A percentile compares a stretch with the other conserved stretches of the same genome.
phyloP scores from a whole-genome alignment of 2,888 invertebrate species.

The Amphiduros pacificus region DNA sequence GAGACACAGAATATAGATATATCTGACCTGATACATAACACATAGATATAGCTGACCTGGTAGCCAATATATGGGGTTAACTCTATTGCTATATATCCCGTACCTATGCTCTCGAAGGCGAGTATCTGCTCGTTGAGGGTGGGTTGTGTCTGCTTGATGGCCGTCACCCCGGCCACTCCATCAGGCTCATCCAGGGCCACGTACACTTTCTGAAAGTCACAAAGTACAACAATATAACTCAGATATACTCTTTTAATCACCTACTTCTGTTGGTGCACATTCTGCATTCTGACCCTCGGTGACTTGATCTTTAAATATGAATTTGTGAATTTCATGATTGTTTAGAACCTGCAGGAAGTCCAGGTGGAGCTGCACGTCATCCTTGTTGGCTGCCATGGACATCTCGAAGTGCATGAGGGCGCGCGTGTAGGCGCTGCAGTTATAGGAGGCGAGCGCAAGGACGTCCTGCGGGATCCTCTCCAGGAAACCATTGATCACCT shows the following conservation, averaged over 20 bases:
- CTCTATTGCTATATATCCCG: no score
- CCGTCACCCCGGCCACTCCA: constrained; percentile 78
- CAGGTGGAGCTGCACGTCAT: constrained; percentile 54
- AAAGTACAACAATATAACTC: no score
- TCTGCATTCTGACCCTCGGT: no score
- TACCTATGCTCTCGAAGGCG: constrained; percentile 81
- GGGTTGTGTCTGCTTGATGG: constrained; percentile 75
- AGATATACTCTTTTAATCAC: no score
- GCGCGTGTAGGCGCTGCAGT: constrained; percentile 61
- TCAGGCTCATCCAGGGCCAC: constrained; percentile 87
- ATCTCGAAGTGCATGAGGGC: constrained; percentile 61
- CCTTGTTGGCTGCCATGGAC: constrained; percentile 49
- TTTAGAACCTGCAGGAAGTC: constrained; percentile 60
- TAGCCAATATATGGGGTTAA: no score
- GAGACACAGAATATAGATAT: no score
- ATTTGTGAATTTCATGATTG: no score
- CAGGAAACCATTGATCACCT: constrained; percentile 49
- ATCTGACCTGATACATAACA: no score
- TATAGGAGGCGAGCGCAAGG: constrained; percentile 59
- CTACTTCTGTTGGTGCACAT: no score
- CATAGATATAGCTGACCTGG: no score
- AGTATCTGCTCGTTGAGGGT: constrained; percentile 81
- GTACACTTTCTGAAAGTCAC: constrained; percentile 76
- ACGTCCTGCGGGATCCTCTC: constrained; percentile 58
- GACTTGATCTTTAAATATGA: no score